These are phyloP conservation scores for Drosophila ezoana DNA, from an alignment of 2,888 invertebrate genomes.

Conservation along the genomic window DNA sequence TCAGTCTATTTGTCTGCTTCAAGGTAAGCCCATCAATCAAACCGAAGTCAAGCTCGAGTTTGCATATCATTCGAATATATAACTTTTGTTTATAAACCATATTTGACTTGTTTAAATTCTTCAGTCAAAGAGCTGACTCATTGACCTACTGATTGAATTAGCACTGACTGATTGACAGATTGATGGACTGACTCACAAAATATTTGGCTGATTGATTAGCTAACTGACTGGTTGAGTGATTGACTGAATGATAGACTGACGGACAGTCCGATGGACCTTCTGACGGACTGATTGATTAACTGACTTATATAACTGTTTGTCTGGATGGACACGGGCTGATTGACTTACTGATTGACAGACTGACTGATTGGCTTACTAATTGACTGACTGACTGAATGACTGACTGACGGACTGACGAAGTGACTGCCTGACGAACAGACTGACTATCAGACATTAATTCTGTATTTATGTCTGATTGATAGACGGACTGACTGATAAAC, in stretches of 20 bases:
- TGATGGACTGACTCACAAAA: too few species aligned
- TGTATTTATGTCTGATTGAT: neutral
- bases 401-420: neutral
- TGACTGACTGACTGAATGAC: neutral
- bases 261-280: neutral
- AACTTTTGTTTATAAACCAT: too few species aligned
- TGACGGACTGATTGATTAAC: neutral
- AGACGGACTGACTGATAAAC: neutral
- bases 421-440: too few species aligned
- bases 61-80: neutral
- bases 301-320: too few species aligned
- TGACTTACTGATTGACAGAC: neutral
- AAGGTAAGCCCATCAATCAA: slow-evolving; percentile 89
- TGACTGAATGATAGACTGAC: neutral
- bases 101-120: too few species aligned
- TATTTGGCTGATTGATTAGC: too few species aligned
- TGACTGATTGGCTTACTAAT: neutral
- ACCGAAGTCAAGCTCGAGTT: neutral
- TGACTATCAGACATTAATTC: neutral
- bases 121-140: neutral
- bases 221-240: neutral
- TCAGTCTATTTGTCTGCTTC: slow-evolving; percentile 96
- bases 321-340: neutral
- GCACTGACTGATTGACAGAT: neutral
- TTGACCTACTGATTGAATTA: neutral